Evolutionary conservation across 1,140 invertebrate species (phyloP), one percentile per base, ranked within the genome.

Genomic region (Drosophila repleta): DNA sequence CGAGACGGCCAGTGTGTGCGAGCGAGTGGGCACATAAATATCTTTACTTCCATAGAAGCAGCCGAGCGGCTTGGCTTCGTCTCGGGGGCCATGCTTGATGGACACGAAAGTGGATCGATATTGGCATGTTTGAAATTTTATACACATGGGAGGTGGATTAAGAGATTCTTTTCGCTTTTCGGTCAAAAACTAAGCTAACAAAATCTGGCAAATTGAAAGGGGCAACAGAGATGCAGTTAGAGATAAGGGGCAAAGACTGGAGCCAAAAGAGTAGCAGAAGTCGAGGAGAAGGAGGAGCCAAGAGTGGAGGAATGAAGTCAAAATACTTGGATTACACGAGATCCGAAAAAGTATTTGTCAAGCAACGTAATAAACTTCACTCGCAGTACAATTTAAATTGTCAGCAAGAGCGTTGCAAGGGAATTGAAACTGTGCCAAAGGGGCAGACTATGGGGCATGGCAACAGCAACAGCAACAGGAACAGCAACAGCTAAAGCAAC

Each of bases 41-140:
- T 55, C 49, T n/a, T 61, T 77, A 71, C 62, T 85, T 87, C 60
- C 57, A 64, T 65, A 81, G 82, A 87, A 72, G 60, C 37, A 73
- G 66, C 53, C 17, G 71, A 53, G 18, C 13, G 32, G 32, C 17
- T 35, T 43, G 29, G 58, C 20, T 48, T 18, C 26, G 37, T 35
- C 60, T 49, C 41, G 52, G 49, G 37, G 24, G 26, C 20, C 56
- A 45, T 26, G 56, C 46, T 84, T 90, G 88, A 90, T 84, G 79
- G 88, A 90, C 88, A 90, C 70, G 74, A 81, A 76, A 88, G 72
- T 80, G 83, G 75, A 90, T 90, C 67, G 72, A 72, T 81, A 57
- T 56, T 90, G 88, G 80, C 88, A 90, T 88, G 73, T 80, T 84
- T 80, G 79, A 90, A 84, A 90, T 88, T 79, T 79, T 84, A 88